Evolutionary conservation across 2,113 vertebrate genomes (phyloP).

Genomic region (Callospermophilus lateralis): DNA sequence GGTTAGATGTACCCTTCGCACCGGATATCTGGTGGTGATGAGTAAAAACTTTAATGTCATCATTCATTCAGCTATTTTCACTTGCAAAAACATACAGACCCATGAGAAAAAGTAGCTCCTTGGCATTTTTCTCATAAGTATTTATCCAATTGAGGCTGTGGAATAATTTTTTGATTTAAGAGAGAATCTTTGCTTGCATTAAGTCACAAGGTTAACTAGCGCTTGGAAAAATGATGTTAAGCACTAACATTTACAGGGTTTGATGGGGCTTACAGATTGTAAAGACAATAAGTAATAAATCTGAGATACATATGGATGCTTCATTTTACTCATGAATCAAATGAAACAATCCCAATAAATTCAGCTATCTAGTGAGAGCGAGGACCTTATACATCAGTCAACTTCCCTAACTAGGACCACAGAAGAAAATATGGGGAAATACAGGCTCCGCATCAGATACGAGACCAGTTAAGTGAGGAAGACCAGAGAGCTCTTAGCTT

Average conservation of each 20-base stretch:
- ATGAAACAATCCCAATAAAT: background rate
- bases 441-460: background rate
- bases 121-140: background rate
- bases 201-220: background rate
- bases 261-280: background rate
- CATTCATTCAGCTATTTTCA: slow-evolving; percentile 52
- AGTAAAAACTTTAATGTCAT: slow-evolving; percentile 59
- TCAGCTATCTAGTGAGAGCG: background rate
- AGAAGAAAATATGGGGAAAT: background rate
- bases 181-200: background rate
- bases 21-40: slow-evolving; percentile 46
- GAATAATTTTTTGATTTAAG: background rate
- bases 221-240: background rate
- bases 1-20: background rate
- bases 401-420: background rate
- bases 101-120: background rate
- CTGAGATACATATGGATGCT: background rate
- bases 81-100: background rate
- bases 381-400: background rate
- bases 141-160: background rate
- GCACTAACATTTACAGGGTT: background rate
- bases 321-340: background rate
- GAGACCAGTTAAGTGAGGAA: background rate
- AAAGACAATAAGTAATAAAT: background rate
- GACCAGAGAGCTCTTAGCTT: background rate